phyloP scores from a whole-genome alignment of 2,113 vertebrate genomes.

The Bos javanicus region DNA sequence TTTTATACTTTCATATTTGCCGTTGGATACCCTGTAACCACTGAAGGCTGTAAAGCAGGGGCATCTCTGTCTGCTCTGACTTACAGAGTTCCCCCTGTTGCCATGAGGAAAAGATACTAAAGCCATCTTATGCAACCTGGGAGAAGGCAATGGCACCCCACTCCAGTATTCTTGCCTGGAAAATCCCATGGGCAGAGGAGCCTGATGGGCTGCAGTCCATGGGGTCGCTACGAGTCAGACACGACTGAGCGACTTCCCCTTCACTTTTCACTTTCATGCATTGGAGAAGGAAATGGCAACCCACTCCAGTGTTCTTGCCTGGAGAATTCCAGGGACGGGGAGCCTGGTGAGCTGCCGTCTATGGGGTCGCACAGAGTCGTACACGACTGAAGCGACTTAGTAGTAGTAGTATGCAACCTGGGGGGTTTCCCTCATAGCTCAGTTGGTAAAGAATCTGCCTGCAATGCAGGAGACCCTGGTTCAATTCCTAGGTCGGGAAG shows the following conservation, averaged over 20 bases:
- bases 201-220: too few species aligned
- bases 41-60: neutral
- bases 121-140: neutral
- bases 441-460: neutral
- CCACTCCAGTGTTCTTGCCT: too few species aligned
- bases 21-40: neutral
- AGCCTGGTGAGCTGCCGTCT: too few species aligned
- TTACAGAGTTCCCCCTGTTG: neutral
- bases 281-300: too few species aligned
- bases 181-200: too few species aligned
- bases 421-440: neutral
- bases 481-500: neutral
- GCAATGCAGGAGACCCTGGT: neutral
- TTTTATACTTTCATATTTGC: neutral
- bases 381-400: too few species aligned
- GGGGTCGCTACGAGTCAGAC: too few species aligned
- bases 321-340: too few species aligned
- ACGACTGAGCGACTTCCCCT: too few species aligned
- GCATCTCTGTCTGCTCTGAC: neutral
- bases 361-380: too few species aligned
- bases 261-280: too few species aligned
- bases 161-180: too few species aligned
- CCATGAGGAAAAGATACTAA: neutral
- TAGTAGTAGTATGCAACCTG: neutral
- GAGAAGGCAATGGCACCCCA: neutral